phyloP scores from a whole-genome alignment of 2,888 invertebrate species.

The Andrena hattorfiana region DNA sequence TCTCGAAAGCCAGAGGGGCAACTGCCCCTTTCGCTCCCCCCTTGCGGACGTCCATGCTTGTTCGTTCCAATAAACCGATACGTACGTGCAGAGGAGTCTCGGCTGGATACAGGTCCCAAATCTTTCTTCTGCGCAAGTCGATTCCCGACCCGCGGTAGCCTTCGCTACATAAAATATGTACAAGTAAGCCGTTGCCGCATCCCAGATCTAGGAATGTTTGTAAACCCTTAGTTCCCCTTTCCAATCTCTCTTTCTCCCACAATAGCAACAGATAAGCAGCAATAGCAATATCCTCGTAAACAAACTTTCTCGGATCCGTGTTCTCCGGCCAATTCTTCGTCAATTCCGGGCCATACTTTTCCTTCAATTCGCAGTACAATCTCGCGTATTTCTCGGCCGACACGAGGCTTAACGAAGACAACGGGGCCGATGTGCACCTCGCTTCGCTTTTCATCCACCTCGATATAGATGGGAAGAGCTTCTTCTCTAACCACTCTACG shows the following conservation, averaged over 20 bases:
- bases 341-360: constrained; percentile 91
- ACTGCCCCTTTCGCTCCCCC: too few relatives aligned
- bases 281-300: constrained; percentile 98
- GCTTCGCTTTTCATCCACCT: constrained; percentile 87
- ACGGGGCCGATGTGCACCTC: constrained; percentile 53
- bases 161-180: constrained; percentile 93
- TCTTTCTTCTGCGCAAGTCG: constrained; percentile 93
- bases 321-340: constrained; percentile 95
- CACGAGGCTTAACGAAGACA: constrained; percentile 89
- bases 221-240: constrained; percentile 80
- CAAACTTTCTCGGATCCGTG: constrained; percentile 97
- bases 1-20: too few relatives aligned
- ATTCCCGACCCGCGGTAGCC: constrained; percentile 94
- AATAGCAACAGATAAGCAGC: constrained; percentile 93
- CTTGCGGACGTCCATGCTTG: not conserved
- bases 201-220: constrained; percentile 96
- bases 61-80: constrained; percentile 35
- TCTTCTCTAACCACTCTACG: constrained; percentile 86
- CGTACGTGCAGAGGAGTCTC: constrained; percentile 89
- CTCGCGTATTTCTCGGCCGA: constrained; percentile 89
- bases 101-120: constrained; percentile 93
- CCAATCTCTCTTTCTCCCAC: constrained; percentile 89
- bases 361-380: constrained; percentile 91
- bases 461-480: constrained; percentile 87
- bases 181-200: constrained; percentile 98